A percentile compares a stretch with the other conserved stretches of the same genome.
Conservation (phyloP, 2,888 invertebrate genomes). For the Hirtodrosophila confusa region DNA sequence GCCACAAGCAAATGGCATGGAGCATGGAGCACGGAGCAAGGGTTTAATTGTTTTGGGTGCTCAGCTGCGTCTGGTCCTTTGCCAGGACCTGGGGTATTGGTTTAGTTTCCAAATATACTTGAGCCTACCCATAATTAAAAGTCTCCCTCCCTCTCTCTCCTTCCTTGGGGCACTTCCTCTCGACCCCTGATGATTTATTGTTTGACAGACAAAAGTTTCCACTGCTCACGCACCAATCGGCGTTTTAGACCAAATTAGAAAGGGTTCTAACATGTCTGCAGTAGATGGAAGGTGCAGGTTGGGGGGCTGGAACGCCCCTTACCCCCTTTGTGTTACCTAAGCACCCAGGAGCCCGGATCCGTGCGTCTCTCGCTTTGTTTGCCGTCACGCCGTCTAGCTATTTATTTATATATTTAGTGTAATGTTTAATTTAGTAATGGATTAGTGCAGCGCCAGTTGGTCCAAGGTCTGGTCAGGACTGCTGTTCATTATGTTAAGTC, state of each 20-base stretch:
- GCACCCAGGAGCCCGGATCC: conserved; percentile 18
- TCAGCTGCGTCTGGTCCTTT: conserved; percentile 44
- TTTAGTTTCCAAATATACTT: conserved; percentile 71
- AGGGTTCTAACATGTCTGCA: conserved; percentile 61
- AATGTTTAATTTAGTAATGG: conserved; percentile 83
- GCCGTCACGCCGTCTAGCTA: conserved; percentile 77
- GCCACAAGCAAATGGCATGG: neutral
- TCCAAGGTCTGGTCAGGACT: conserved; percentile 2
- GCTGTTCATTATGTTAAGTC: conserved; percentile 76
- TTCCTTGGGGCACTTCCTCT: conserved; percentile 22
- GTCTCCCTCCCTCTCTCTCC: conserved; percentile 31
- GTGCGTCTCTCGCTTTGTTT: conserved; percentile 58
- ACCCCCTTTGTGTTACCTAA: conserved; percentile 21
- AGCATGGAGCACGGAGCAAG: conserved; percentile 31
- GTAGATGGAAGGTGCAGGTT: conserved; percentile 17
- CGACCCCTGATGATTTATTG: conserved; percentile 76
- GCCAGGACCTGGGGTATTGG: conserved; percentile 26
- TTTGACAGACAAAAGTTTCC: conserved; percentile 72
- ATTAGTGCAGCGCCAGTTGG: conserved; percentile 67
- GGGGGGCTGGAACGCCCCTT: conserved; percentile 10
- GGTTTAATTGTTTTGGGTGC: conserved; percentile 79
- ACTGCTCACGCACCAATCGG: conserved; percentile 17
- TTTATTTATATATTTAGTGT: conserved; percentile 76
- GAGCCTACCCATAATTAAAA: conserved; percentile 78
- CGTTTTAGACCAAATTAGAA: conserved; percentile 68